A percentile compares a stretch with the other conserved stretches of the same genome.
phyloP scores from a whole-genome alignment of 2,888 invertebrate genomes.

The Hypsopygia costalis region DNA sequence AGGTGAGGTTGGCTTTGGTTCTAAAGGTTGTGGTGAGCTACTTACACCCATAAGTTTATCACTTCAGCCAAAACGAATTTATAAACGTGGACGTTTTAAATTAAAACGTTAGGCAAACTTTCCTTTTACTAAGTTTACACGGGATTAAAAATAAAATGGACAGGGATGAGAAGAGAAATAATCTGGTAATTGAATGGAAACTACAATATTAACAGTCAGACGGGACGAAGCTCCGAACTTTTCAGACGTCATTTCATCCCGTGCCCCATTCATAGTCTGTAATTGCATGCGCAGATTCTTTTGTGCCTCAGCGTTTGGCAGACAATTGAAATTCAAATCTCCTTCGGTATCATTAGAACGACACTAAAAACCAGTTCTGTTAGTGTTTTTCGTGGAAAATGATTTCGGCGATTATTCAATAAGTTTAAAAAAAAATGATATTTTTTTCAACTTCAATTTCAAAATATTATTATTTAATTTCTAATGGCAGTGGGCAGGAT shows the following conservation, averaged over 20 bases:
- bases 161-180: conserved; percentile 20
- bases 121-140: not conserved
- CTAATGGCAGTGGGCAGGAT: too few species aligned
- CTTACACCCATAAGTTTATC: too few species aligned
- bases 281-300: conserved; percentile 58
- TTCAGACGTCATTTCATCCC: conserved; percentile 57
- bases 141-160: conserved; percentile 6
- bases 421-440: too few species aligned
- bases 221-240: conserved; percentile 44
- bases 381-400: conserved; percentile 30
- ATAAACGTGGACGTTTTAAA: too few species aligned
- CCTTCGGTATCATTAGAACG: conserved; percentile 37
- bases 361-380: conserved; percentile 25
- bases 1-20: too few species aligned
- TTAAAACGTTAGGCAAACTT: not conserved
- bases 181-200: conserved; percentile 35
- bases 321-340: conserved; percentile 58
- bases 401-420: conserved; percentile 3
- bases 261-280: conserved; percentile 45
- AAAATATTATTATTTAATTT: too few species aligned
- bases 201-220: conserved; percentile 29
- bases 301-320: conserved; percentile 48
- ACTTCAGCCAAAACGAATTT: too few species aligned
- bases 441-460: too few species aligned
- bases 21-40: too few species aligned